These are phyloP conservation scores for Podarcis siculus DNA, from an alignment of 2,797 vertebrate species.

Conservation along the genomic window DNA sequence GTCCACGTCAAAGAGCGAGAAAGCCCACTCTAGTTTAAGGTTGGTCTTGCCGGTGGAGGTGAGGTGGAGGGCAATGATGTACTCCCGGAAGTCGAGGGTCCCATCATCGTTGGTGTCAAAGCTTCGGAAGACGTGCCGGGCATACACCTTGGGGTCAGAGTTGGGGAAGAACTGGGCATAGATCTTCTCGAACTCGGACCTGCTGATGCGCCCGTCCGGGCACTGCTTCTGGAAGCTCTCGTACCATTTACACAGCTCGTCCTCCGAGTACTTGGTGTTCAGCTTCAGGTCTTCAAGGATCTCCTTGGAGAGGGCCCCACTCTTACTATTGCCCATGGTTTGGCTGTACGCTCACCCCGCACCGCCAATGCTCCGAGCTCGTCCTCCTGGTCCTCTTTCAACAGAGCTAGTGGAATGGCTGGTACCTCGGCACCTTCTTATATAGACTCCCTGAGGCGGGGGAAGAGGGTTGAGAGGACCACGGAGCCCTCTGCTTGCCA, in stretches of 20 bases:
- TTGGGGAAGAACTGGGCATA: conserved; percentile 92
- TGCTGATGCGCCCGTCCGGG: conserved; percentile 87
- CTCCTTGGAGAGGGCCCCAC: conserved; percentile 89
- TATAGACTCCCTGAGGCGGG: conserved; percentile 26
- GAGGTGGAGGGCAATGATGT: conserved; percentile 92
- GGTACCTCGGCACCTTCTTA: conserved; percentile 14
- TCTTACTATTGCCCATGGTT: conserved; percentile 90
- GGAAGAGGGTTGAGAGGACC: neutral
- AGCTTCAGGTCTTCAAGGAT: conserved; percentile 90
- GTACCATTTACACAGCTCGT: conserved; percentile 90
- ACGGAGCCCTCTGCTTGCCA: neutral
- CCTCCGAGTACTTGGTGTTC: conserved; percentile 88
- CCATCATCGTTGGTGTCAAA: conserved; percentile 93
- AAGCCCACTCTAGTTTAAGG: conserved; percentile 95
- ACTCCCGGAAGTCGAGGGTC: conserved; percentile 93
- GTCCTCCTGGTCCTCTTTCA: neutral
- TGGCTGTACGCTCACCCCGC: neutral
- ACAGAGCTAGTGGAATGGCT: neutral
- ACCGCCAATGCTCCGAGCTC: neutral
- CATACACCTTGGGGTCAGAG: conserved; percentile 88
- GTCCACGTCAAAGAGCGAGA: conserved; percentile 92
- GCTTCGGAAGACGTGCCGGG: conserved; percentile 93
- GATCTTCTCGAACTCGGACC: conserved; percentile 90
- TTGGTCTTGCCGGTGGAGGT: conserved; percentile 88
- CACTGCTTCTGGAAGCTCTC: conserved; percentile 91